phyloP scores from a whole-genome alignment of 2,113 vertebrate species.

The Hippocampus comes region DNA sequence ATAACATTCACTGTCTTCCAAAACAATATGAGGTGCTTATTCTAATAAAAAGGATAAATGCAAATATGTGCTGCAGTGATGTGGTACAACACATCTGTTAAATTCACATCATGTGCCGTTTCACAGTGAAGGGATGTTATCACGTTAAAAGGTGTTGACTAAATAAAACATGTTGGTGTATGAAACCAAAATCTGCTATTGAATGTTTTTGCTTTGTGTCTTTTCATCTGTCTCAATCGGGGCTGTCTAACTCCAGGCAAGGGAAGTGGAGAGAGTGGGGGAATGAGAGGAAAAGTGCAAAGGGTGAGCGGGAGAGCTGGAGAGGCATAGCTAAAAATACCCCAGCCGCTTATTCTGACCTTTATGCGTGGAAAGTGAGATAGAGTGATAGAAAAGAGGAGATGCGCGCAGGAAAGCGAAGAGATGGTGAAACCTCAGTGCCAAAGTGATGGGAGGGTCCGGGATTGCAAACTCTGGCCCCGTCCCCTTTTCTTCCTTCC shows the following conservation, averaged over 20 bases:
- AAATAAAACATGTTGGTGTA: conserved; percentile 47
- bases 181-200: conserved; percentile 45
- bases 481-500: conserved; percentile 25
- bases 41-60: conserved; percentile 3
- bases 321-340: conserved; percentile 65
- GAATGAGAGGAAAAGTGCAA: conserved; percentile 39
- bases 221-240: conserved; percentile 53
- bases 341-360: conserved; percentile 64
- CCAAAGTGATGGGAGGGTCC: conserved; percentile 42
- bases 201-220: conserved; percentile 45
- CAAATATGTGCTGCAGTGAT: background rate
- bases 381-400: conserved; percentile 50
- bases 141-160: conserved; percentile 13
- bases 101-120: conserved; percentile 5
- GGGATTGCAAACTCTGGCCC: conserved; percentile 44
- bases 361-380: conserved; percentile 60
- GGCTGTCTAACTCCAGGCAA: conserved; percentile 37
- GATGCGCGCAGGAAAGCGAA: conserved; percentile 29
- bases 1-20: conserved; percentile 20
- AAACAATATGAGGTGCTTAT: conserved; percentile 26
- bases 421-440: conserved; percentile 28
- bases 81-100: conserved; percentile 3
- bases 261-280: conserved; percentile 7
- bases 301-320: conserved; percentile 49
- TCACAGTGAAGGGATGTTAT: background rate